Evolutionary conservation across 2,113 vertebrate species (phyloP).

Genomic region (Theropithecus gelada): DNA sequence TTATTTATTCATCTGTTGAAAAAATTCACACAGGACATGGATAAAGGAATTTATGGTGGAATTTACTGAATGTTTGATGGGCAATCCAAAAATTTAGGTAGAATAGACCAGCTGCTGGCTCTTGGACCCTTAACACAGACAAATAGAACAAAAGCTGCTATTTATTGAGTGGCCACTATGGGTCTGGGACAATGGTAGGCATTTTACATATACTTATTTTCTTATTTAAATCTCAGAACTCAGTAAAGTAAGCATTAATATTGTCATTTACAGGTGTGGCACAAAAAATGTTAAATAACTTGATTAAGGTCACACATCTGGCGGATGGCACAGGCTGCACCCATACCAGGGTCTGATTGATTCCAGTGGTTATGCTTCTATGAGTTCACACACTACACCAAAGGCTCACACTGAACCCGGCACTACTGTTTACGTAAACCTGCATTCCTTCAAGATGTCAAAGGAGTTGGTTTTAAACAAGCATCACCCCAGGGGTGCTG

Average conservation of each 20-base stretch:
- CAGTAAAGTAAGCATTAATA: not conserved
- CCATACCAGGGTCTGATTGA: not conserved
- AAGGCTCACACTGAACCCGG: fast-evolving
- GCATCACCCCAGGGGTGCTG: not conserved
- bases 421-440: not conserved
- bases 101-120: not conserved
- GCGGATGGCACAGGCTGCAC: no score
- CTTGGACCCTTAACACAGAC: not conserved
- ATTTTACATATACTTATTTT: not conserved
- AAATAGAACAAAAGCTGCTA: not conserved
- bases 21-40: not conserved
- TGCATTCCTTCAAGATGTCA: not conserved
- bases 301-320: not conserved
- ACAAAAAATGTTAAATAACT: not conserved
- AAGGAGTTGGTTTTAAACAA: not conserved
- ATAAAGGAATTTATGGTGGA: not conserved
- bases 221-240: not conserved
- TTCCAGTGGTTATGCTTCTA: not conserved
- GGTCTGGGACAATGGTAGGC: not conserved
- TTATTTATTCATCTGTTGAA: not conserved
- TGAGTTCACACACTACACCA: not conserved
- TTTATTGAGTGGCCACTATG: not conserved
- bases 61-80: not conserved
- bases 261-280: not conserved
- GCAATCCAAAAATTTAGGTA: not conserved